Conservation (phyloP, 2,888 invertebrate species). For the Antitype chi region DNA sequence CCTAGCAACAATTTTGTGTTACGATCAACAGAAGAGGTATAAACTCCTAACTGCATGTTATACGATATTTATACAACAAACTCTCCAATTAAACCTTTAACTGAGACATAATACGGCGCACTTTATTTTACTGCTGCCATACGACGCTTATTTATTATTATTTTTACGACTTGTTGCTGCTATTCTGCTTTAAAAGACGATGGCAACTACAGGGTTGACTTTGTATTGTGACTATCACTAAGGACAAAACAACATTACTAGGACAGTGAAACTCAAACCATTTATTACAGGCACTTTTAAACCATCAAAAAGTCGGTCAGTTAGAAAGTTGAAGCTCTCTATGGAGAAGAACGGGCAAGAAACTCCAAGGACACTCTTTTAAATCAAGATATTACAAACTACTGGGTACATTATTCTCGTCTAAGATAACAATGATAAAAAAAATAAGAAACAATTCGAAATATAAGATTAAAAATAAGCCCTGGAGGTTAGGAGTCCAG, state of each 20-base stretch:
- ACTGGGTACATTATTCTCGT: too few species aligned
- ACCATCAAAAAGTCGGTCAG: too few species aligned
- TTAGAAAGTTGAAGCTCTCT: too few species aligned
- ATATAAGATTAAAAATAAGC: too few species aligned
- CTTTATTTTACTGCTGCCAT: conserved; percentile 59
- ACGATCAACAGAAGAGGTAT: conserved; percentile 44
- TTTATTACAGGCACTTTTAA: too few species aligned
- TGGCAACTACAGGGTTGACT: background rate
- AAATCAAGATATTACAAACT: too few species aligned
- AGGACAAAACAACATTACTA: background rate
- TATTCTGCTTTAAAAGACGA: conserved; percentile 1
- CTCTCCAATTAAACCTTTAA: conserved; percentile 73
- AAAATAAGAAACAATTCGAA: too few species aligned
- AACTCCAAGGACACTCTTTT: too few species aligned
- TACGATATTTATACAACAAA: conserved; percentile 68
- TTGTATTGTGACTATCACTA: background rate
- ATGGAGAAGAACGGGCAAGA: too few species aligned
- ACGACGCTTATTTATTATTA: conserved; percentile 58
- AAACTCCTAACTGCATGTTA: conserved; percentile 69
- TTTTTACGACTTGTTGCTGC: conserved; percentile 44
- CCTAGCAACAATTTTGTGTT: conserved; percentile 28
- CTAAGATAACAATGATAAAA: too few species aligned
- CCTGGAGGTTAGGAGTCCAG: too few species aligned
- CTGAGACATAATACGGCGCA: conserved; percentile 52
- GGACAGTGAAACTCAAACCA: too few species aligned